Conservation (phyloP, 2,113 vertebrate genomes). For the Gadus chalcogrammus region DNA sequence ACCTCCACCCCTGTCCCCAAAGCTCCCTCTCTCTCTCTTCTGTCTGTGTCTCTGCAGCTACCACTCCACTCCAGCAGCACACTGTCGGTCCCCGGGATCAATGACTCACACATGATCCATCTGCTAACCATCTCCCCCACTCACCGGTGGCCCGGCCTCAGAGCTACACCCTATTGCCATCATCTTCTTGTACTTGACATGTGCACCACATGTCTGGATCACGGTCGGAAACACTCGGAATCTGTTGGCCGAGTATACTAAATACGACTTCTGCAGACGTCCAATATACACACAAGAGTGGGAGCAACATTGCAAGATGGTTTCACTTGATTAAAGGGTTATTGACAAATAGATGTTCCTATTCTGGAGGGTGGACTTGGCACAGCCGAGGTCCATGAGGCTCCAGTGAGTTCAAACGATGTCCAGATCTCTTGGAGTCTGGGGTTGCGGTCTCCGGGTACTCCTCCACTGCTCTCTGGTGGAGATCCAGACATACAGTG, state of each 20-base stretch:
- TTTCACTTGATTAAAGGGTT: no score
- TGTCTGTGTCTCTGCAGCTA: constrained; percentile 5
- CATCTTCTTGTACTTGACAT: not conserved
- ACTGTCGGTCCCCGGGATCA: constrained; percentile 17
- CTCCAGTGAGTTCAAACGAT: no score
- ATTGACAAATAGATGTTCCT: no score
- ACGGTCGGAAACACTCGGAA: not conserved
- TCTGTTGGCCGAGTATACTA: not conserved
- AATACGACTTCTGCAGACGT: not conserved
- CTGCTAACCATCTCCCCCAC: constrained; percentile 28
- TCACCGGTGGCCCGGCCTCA: not conserved
- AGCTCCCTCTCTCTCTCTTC: no score
- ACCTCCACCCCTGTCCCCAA: no score
- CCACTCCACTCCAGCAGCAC: constrained; percentile 3
- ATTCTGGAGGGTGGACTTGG: no score
- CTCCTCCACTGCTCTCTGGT: no score
- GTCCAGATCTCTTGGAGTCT: no score
- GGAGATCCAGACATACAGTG: no score
- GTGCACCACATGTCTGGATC: constrained; percentile 1
- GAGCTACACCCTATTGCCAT: not conserved
- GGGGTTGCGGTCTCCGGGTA: no score
- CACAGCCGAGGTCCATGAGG: no score
- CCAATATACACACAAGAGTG: not conserved
- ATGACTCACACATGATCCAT: constrained; percentile 1
- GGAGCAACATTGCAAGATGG: not conserved